Evolutionary conservation across 2,113 vertebrate species (phyloP).

Genomic region (Notiomystis cincta): DNA sequence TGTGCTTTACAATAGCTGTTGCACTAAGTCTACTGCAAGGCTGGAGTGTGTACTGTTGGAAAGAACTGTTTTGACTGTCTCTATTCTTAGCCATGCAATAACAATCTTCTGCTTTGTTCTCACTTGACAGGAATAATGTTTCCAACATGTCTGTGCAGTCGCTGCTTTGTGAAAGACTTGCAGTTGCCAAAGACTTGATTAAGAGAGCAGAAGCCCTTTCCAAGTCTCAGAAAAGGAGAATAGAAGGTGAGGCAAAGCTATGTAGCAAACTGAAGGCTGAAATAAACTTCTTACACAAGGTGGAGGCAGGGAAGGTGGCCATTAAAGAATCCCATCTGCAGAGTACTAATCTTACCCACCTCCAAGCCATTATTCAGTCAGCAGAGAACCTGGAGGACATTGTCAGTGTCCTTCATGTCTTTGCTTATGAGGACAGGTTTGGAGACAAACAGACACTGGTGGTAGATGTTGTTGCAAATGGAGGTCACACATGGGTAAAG

Average conservation of each 20-base stretch:
- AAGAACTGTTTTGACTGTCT: not conserved
- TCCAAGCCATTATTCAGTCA: conserved; percentile 87
- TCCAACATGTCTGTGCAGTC: conserved; percentile 82
- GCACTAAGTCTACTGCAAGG: not conserved
- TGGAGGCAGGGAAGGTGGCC: conserved; percentile 83
- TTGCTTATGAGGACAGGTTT: conserved; percentile 78
- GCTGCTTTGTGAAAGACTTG: conserved; percentile 83
- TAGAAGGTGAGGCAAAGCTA: conserved; percentile 91
- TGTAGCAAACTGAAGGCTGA: conserved; percentile 89
- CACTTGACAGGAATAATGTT: conserved; percentile 77
- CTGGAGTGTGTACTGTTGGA: not conserved
- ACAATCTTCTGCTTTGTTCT: not conserved
- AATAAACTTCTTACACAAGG: conserved; percentile 86
- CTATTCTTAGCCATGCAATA: not conserved
- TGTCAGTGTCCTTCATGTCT: conserved; percentile 86
- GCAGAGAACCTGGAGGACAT: conserved; percentile 85
- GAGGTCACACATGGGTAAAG: conserved; percentile 94
- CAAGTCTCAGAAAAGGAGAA: conserved; percentile 70
- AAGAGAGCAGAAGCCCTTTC: conserved; percentile 82
- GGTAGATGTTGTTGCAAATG: conserved; percentile 91
- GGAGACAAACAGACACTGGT: conserved; percentile 83
- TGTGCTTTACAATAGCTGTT: not conserved
- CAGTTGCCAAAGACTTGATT: conserved; percentile 82
- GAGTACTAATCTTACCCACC: conserved; percentile 94
- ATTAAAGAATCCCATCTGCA: conserved; percentile 92